Base-by-base conservation (phyloP, 2,797 vertebrate genomes). In the Syngnathus acus region DNA sequence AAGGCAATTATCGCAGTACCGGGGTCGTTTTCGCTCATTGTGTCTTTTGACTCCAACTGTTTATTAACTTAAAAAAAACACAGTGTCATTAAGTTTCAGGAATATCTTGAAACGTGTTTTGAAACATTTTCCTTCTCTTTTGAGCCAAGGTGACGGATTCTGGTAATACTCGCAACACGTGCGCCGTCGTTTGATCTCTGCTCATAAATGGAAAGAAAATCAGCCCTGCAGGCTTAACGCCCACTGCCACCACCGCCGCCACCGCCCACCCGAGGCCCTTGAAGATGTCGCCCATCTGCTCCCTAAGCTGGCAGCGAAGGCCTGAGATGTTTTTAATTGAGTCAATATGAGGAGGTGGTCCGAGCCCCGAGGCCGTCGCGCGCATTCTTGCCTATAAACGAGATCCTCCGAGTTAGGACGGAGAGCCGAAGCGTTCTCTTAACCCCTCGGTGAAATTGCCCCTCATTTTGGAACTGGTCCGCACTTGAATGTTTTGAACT, bases 311-410 rank as follows among this genome's bases (percentile, higher is more conserved):
- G 68, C 68, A 79, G 66, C 67, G 78, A 71, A 74, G 8, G 71
- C 62, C 64, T 51, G 71, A 77, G 45, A 71, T 81, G 84, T 69
- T 76, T 85, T 86, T 83, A 78, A 84, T 80, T 84, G 80, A 82
- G 77, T 70, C 61, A 45, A 69, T 76, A 79, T 73, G 75, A 77
- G 75, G 82, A 72, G 48, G 59, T 40, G 67, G 70, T 75, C 73
- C 73, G 61, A 42, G 81, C 85, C 82, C 26, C 60, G 11, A 16
- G 83, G 84, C 73, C 69, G 64, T 72, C 63, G 64, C 32, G 69
- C 70, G 70, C 82, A 82, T 83, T 85, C 80, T 76, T 82, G 73
- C 73, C 77, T 86, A 82, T 84, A 79, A 88, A 86, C 80, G 73
- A 70, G 78, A 82, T 81, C 75, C 80, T 75, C 63, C 4, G 48